Percentiles rank a stretch among this genome's conserved stretches.
Conservation (phyloP, 1,140 invertebrate genomes). For the Apis laboriosa region DNA sequence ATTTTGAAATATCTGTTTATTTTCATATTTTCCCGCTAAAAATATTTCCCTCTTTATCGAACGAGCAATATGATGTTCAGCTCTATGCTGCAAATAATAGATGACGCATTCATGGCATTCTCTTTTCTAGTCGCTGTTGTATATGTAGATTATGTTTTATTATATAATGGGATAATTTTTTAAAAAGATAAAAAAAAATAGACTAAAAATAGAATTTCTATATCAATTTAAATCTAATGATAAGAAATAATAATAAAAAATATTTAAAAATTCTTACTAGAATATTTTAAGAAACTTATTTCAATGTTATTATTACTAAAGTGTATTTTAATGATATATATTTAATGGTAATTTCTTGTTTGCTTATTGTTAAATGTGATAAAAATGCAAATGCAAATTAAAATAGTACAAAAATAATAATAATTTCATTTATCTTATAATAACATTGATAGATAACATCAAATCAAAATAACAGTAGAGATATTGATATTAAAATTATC, state of each 20-base stretch:
- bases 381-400: background rate
- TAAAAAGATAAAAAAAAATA: background rate
- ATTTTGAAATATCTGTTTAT: background rate
- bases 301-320: background rate
- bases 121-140: background rate
- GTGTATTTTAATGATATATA: too few species aligned
- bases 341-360: background rate
- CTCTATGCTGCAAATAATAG: slow-evolving; percentile 3
- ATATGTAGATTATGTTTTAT: background rate
- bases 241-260: background rate
- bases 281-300: background rate
- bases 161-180: background rate
- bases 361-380: background rate
- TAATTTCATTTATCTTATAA: background rate
- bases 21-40: slow-evolving; percentile 13
- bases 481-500: background rate
- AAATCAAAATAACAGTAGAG: background rate
- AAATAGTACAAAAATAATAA: background rate
- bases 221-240: background rate
- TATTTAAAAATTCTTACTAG: background rate
- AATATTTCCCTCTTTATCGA: slow-evolving; percentile 12
- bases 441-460: background rate
- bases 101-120: slow-evolving; percentile 10
- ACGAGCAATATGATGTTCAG: background rate
- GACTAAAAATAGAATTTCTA: background rate